Evolutionary conservation across 2,888 invertebrate species (phyloP), one percentile per base, ranked within the genome.

Genomic region (Orthosia gracilis): DNA sequence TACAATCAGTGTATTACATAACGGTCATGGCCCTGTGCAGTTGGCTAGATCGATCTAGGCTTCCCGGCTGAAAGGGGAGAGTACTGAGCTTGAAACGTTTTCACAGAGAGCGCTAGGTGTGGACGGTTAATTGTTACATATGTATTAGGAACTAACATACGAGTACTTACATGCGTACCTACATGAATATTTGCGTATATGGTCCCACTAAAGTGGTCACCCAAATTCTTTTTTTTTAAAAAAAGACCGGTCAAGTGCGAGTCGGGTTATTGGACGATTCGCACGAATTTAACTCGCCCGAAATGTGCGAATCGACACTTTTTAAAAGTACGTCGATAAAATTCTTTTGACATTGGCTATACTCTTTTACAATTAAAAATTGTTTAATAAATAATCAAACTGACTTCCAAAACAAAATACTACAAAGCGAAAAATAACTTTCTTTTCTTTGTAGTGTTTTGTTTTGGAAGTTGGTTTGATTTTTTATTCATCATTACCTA

Each of bases 31-130:
- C 11, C 40, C 47, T 45, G 59, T 78, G 76, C 76, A 83, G 71
- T 73, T 18, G 49, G 31, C 59, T 81, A 75, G 68, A 83, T 85
- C 84, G 76, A 85, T 83, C 69, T 78, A 81, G 79, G 17, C 59
- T 52, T 62, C 57, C 66, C 61, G 58, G 65, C 26, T 12, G 49
- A 47, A 31, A 57, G 73, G 61, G 59, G 54, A 21, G 23, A 40
- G 49, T 57, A 54, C 55, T 65, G 54, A 57, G 55, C 50, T 73
- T 69, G 68, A 55, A 68, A 63, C 52, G 23, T 66, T 69, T 26
- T 45, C 23, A 73, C 72, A 70, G 57, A 80, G 66, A 62, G 49
- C 71, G n/a, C 40, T 70, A 69, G 64, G 76, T 72, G 72, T 59
- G 68, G 62, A 17, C 21, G 50, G 23, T 31, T 7, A 13, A 26